Percentiles rank a stretch among this genome's conserved stretches.
These are phyloP conservation scores for Meloidogyne exigua DNA, from an alignment of 1,140 invertebrate genomes.

Conservation along the genomic window DNA sequence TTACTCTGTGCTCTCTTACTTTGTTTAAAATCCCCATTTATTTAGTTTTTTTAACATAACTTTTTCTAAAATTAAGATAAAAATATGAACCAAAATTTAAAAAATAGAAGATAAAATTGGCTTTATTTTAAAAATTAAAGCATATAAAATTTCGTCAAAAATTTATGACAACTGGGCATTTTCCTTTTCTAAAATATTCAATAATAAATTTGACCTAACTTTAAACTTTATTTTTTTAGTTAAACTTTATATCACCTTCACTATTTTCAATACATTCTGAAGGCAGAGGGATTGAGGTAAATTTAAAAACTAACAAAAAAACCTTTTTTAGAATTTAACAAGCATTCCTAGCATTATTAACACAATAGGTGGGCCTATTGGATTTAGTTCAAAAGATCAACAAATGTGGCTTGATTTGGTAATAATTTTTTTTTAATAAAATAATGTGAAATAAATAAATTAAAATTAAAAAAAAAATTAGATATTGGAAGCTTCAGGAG, in stretches of 20 bases:
- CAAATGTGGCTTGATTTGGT: constrained; percentile 55
- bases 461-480: background rate
- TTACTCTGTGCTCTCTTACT: background rate
- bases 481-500: constrained; percentile 31
- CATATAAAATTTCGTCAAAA: too few relatives aligned
- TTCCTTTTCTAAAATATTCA: background rate
- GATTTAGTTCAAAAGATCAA: constrained; percentile 43
- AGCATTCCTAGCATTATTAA: constrained; percentile 48
- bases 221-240: constrained; percentile 30
- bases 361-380: constrained; percentile 9
- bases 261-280: constrained; percentile 57
- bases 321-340: constrained; percentile 29
- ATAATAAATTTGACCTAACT: background rate
- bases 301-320: background rate
- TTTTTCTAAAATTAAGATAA: background rate
- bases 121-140: too few relatives aligned
- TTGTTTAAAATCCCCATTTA: background rate
- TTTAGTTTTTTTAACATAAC: too few relatives aligned
- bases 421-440: constrained; percentile 10
- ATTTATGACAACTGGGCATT: too few relatives aligned
- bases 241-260: constrained; percentile 59
- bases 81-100: background rate
- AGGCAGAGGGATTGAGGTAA: constrained; percentile 50
- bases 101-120: too few relatives aligned
- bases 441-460: too few relatives aligned